phyloP scores from a whole-genome alignment of 2,797 vertebrate genomes.

The Diceros bicornis region DNA sequence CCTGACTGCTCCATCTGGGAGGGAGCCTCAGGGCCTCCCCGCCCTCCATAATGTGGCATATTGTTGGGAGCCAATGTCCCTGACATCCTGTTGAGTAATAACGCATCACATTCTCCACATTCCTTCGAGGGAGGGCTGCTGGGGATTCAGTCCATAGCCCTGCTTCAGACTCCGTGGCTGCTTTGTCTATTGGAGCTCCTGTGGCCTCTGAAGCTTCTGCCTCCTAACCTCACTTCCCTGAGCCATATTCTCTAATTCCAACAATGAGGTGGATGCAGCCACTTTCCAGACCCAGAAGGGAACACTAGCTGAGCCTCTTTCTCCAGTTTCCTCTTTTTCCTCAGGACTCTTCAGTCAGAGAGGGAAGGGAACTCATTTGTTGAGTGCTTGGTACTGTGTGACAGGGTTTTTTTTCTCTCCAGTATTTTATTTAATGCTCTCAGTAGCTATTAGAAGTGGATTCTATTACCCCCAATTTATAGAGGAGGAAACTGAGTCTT shows the following conservation, averaged over 20 bases:
- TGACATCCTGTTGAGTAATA: constrained; percentile 74
- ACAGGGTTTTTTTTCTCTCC: not conserved
- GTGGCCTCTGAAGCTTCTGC: constrained; percentile 22
- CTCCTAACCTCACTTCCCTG: constrained; percentile 36
- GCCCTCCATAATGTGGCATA: constrained; percentile 4
- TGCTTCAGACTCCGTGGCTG: not conserved
- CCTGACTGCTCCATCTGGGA: constrained; percentile 56
- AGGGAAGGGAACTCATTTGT: not conserved
- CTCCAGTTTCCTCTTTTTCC: constrained; percentile 2
- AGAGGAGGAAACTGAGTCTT: not conserved
- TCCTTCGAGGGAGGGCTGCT: constrained; percentile 54
- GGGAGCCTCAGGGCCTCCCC: constrained; percentile 59
- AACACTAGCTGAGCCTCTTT: not conserved
- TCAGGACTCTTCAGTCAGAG: not conserved
- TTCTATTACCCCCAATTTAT: not conserved
- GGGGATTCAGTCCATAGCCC: constrained; percentile 19
- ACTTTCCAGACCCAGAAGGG: not conserved
- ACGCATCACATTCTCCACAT: constrained; percentile 78
- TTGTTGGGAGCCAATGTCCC: constrained; percentile 61
- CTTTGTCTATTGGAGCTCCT: constrained; percentile 57
- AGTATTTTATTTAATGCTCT: constrained; percentile 5
- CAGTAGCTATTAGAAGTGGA: not conserved
- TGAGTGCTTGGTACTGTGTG: not conserved
- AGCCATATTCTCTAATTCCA: constrained; percentile 29
- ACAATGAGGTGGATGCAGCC: not conserved